These are phyloP conservation scores for Misgurnus mizolepis DNA, from an alignment of 2,113 vertebrate genomes.

Conservation along the genomic window DNA sequence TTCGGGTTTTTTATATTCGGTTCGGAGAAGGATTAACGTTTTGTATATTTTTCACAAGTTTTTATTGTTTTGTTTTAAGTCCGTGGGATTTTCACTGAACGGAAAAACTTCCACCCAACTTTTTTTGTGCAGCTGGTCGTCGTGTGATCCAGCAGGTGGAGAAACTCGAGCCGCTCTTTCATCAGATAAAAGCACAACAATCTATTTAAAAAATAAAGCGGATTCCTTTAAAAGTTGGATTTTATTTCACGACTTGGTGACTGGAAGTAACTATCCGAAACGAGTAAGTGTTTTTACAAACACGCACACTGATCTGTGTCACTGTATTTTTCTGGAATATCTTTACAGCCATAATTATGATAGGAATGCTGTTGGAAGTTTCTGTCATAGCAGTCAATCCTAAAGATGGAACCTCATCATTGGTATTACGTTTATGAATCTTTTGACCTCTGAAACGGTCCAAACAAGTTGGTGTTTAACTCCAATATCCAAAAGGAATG, in stretches of 20 bases:
- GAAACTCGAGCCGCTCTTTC: conserved; percentile 30
- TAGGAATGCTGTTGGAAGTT: too few relatives aligned
- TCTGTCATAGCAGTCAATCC: too few relatives aligned
- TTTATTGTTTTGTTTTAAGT: neutral
- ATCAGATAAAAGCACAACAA: conserved; percentile 3
- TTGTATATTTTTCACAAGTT: neutral
- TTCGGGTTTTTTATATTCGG: neutral
- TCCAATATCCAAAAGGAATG: too few relatives aligned
- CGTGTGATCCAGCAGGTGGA: conserved; percentile 39
- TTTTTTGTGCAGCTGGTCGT: conserved; percentile 15
- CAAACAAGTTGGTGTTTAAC: too few relatives aligned
- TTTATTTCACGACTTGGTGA: conserved; percentile 3
- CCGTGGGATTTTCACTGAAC: neutral
- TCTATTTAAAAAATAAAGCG: neutral
- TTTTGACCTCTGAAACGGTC: too few relatives aligned
- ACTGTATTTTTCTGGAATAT: neutral
- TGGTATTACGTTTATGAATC: too few relatives aligned
- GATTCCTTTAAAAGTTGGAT: neutral
- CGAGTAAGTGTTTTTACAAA: conserved; percentile 5
- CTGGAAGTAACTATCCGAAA: neutral
- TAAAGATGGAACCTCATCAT: too few relatives aligned
- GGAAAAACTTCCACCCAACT: conserved; percentile 33
- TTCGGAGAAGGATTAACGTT: neutral
- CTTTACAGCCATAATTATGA: too few relatives aligned
- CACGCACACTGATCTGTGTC: neutral